phyloP scores from a whole-genome alignment of 1,140 invertebrate genomes.

The Diabrotica undecimpunctata region DNA sequence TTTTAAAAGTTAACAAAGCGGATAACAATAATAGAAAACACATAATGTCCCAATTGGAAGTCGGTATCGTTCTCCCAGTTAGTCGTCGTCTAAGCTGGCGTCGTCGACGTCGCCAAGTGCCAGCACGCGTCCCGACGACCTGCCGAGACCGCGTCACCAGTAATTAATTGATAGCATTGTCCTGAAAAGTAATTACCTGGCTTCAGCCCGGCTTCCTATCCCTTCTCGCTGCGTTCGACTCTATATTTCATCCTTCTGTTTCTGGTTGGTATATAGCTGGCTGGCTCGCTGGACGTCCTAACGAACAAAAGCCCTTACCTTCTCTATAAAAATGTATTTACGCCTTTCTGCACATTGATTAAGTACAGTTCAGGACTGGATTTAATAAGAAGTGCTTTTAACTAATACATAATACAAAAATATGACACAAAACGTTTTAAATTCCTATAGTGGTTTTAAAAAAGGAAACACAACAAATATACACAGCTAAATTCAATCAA shows the following conservation, averaged over 20 bases:
- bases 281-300: conserved; percentile 36
- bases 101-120: conserved; percentile 25
- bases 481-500: too few relatives aligned
- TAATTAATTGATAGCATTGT: conserved; percentile 49
- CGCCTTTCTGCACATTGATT: conserved; percentile 33
- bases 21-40: not conserved
- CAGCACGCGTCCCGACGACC: conserved; percentile 40
- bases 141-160: conserved; percentile 40
- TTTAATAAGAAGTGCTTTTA: not conserved
- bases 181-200: conserved; percentile 47
- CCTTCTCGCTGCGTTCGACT: conserved; percentile 32
- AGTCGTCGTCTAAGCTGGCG: too few relatives aligned
- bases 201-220: conserved; percentile 29
- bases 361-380: conserved; percentile 12
- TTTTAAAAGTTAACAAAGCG: too few relatives aligned
- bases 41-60: not conserved
- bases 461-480: too few relatives aligned
- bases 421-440: too few relatives aligned
- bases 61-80: not conserved
- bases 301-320: conserved; percentile 38
- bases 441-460: too few relatives aligned
- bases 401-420: too few relatives aligned
- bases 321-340: conserved; percentile 34
- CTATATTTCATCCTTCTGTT: conserved; percentile 46
- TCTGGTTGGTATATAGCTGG: conserved; percentile 22